Evolutionary conservation across 2,113 vertebrate species (phyloP).

Genomic region (Stercorarius parasiticus): DNA sequence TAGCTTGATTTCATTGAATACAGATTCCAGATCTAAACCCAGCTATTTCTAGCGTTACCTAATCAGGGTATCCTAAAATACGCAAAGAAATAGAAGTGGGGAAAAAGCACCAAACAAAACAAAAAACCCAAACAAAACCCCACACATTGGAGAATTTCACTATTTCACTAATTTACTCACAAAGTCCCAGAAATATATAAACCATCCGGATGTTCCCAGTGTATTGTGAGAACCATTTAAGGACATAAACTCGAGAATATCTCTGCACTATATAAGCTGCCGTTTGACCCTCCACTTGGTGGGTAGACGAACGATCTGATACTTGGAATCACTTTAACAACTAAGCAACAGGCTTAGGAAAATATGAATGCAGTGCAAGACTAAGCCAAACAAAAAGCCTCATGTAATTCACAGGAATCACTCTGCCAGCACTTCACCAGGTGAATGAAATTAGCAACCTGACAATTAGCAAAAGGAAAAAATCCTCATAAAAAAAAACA

Average conservation of each 20-base stretch:
- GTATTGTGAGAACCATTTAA: not conserved
- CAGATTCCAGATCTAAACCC: not conserved
- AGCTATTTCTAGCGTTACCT: not conserved
- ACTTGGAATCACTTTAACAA: not conserved
- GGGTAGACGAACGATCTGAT: not conserved
- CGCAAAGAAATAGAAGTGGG: not conserved
- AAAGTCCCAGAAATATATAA: not conserved
- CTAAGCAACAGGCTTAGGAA: not conserved
- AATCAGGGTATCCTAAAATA: not conserved
- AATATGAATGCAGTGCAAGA: slow-evolving; percentile 18
- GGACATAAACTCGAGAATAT: not conserved
- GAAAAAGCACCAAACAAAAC: not conserved
- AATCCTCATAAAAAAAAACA: not conserved
- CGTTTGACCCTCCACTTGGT: not conserved
- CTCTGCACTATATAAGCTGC: not conserved
- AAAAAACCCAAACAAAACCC: accelerated
- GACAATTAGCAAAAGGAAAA: not conserved
- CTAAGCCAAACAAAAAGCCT: not conserved
- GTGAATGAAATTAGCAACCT: not conserved
- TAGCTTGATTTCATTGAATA: not conserved
- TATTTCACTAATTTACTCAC: not conserved
- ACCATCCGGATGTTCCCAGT: not conserved
- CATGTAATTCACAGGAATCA: not conserved
- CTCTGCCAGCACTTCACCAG: not conserved
- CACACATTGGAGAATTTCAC: not conserved